phyloP scores from a whole-genome alignment of 2,888 invertebrate species.

The Andrena flavipes region DNA sequence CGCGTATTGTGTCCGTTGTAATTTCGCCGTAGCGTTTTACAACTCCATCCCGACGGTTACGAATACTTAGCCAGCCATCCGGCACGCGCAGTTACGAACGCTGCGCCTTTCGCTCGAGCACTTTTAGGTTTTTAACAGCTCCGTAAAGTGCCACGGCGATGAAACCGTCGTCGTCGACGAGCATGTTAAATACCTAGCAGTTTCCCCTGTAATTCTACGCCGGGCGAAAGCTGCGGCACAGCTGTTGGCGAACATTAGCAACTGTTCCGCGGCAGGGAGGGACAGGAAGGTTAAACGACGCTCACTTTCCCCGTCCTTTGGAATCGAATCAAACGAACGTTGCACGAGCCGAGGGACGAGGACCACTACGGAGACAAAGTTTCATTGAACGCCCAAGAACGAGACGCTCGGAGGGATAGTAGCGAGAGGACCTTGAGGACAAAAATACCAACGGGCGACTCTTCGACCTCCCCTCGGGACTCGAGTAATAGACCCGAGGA shows the following conservation, averaged over 20 bases:
- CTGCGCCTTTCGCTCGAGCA: conserved; percentile 16
- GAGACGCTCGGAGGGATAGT: conserved; percentile 17
- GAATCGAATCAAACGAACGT: conserved; percentile 19
- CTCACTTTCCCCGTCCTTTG: background rate
- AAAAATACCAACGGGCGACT: conserved; percentile 24
- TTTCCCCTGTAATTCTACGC: background rate
- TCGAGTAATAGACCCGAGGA: background rate
- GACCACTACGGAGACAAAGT: background rate
- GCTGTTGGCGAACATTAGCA: background rate
- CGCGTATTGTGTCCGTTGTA: background rate
- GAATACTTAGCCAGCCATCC: conserved; percentile 28
- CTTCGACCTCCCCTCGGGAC: background rate
- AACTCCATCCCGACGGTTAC: conserved; percentile 28
- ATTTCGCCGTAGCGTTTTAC: conserved; percentile 24
- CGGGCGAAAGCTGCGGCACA: background rate
- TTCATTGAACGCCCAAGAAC: background rate
- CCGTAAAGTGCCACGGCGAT: conserved; percentile 10
- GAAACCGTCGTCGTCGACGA: conserved; percentile 12
- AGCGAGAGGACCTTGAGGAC: conserved; percentile 27
- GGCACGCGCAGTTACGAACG: background rate
- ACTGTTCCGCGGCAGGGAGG: background rate
- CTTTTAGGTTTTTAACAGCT: conserved; percentile 40
- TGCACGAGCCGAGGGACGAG: background rate
- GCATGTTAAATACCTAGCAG: conserved; percentile 7
- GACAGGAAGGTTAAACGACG: background rate